Base-by-base conservation (phyloP, 2,113 vertebrate species). In the Erinaceus europaeus region DNA sequence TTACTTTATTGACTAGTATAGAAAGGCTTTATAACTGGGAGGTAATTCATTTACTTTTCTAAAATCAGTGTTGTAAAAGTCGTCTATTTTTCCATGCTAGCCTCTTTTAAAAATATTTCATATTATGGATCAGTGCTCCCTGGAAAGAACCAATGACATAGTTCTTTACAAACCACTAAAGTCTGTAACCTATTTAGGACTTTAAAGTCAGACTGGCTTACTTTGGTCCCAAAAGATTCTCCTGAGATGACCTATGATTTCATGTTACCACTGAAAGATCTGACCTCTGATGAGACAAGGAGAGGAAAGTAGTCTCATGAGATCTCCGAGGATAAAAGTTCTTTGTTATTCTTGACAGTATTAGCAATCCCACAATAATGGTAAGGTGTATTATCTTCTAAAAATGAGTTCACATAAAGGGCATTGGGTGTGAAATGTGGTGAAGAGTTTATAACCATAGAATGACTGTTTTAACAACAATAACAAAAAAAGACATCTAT, bases 351-450 rank as follows among this genome's bases (percentile, higher is more conserved):
- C 12, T 42, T 69, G 75, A 91, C 32, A 73, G 67, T 68, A 61
- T 91, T 82, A 88, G 36, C 50, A 85, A 48, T 88, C 52, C 77
- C 42, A 79, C n/a, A 77, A 34, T 55, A 88, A 93, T 91, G 62
- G 57, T 80, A 91, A 84, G 44, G 20, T 57, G 32, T 53, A 29
- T 23, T 18, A 13, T 55, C 32, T 17, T 64, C 34, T 69, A 79
- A 82, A 90, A 92, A 91, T 88, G 90, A 94, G 67, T 92, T 93
- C 88, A 92, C 13, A 23, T 4, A 32, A 77, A 81, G 68, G 46
- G 72, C 57, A 86, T 18, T 73, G 40, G 55, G 42, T 55, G 20
- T 10, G 18, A 92, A 61, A 62, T 27, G n/a, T 88, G 46, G 32
- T 85, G 62, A 87, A 69, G 40, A 61, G 14, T 76, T 77, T 84